Base-by-base conservation (phyloP, 1,140 invertebrate genomes). In the Sweltsa coloradensis region DNA sequence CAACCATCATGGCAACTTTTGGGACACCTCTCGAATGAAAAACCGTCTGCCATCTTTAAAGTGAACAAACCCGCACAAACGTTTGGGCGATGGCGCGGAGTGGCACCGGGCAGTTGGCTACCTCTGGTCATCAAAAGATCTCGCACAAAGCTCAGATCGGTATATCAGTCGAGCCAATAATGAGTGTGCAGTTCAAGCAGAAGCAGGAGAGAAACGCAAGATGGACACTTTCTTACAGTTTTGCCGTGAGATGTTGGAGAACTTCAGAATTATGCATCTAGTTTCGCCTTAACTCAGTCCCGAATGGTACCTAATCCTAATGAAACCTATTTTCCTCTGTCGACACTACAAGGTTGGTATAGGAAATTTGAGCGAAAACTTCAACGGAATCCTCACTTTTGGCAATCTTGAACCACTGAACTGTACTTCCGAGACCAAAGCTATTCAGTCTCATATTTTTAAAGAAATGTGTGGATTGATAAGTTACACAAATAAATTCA, bases 11-110 rank as follows among this genome's bases (percentile, higher is more conserved):
- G 93, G 93, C 85, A 90, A 58, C 79, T 89, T 25, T 67, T 98
- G 25, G 94, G 94, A 4, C 81, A 86, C 58, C 83, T 98, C 44
- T 85, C 89, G 0, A 97, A 97, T 62, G 62, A 70, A 1, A 97
- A 97, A 63, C 93, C 94, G 23, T 97, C 92, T 24, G 89, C 89
- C 1, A 96, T 97, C 53, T 98, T 93, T 60, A 95, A 92, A 68
- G 89, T 97, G 51, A 83, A 85, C 0, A 85, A 81, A 51, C 65
- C 95, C 16, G 95, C 92, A 58, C 84, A 80, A 52, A 25, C 39
- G 41, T n/a, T n/a, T n/a, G 13, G 40, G 4, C n/a, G 44, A 11
- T 39, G 21, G 9, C 47, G 29, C 7, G 34, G 39, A 19, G 34
- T 41, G 25, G 23, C 44, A 27, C 13, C 41, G 43, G 18, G 34